Base-by-base conservation (phyloP, 1,140 invertebrate species). In the Ostrea denselamellosa region DNA sequence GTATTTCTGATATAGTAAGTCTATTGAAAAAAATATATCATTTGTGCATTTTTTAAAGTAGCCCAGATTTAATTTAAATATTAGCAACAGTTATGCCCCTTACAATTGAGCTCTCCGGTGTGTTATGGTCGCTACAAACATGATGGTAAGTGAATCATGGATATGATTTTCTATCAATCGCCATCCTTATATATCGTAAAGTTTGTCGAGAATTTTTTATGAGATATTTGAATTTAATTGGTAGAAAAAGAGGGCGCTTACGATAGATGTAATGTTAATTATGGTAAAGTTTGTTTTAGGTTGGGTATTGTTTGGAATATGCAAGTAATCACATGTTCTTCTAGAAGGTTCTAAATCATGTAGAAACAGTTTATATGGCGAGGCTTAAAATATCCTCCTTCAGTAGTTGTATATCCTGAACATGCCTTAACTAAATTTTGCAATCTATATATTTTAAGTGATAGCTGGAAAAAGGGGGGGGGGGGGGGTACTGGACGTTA, bases 71-170 rank as follows among this genome's bases (percentile, higher is more conserved):
- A 1, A 44, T 44, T 2, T 44, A 44, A 44, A 44, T 1, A 5
- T 44, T 5, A 44, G 34, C 25, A 77, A 77, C 22, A 77, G 68
- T 77, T 77, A 77, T 28, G 25, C 68, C 68, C 25, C 68, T 77
- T 71, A 19, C n/a, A 9, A 3, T 28, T 25, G 68, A 77, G 10
- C 68, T 77, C 68, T 77, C 28, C 25, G 10, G 68, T 77, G 25
- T 77, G 25, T 28, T 77, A 34, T 77, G 68, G 68, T 77, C 10
- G 28, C 68, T 34, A 77, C 68, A 25, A 77, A 77, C 22, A 77
- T 77, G 68, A 77, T 77, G 68, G 68, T 77, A 77, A 25, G 68
- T 77, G 68, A 77, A 77, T 28, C 28, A 12, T 62, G 56, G 22
- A 9, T 25, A 12, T 77, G 25, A 22, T 17, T 77, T 77, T 28